Base-by-base conservation (phyloP, 2,113 vertebrate species). In the Stegastes partitus region DNA sequence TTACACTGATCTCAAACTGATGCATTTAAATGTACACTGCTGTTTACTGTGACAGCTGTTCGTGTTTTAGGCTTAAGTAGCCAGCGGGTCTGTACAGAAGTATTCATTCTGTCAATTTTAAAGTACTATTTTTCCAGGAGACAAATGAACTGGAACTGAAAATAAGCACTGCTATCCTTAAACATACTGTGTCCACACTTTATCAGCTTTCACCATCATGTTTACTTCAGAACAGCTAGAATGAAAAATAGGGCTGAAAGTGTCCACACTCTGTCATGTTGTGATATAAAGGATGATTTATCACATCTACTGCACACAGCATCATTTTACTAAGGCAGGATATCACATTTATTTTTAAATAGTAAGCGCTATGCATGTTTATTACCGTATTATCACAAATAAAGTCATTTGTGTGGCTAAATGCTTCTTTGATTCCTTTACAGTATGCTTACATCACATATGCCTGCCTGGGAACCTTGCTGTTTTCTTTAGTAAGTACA, bases 401-500 rank as follows among this genome's bases (percentile, higher is more conserved):
- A 15, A 42, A 15, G 7, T 39, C 31, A 7, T 1, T 51, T 5
- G 3, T 66, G 47, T 64, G 54, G 55, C 55, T 59, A 18, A 77
- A 45, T 50, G 19, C 22, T 31, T 63, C 55, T 72, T 18, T 76
- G 12, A 71, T 88, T 81, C 22, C 72, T 47, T 80, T 61, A 56
- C 92, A 96, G 96, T 96, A 92, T 90, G 4, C 94, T 23, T 77
- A 95, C 84, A 93, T 95, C 57, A 0, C 87, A 3, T 96, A 95
- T 49, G 92, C 95, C 39, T 93, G 83, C 9, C 77, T 96, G 28
- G 95, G 94, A 81, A 96, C 95, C 4, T 5, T 94, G 66, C 0
- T 96, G 70, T 97, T 97, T 88, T 95, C 95, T 56, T 14, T 95
- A 12, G 95, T 96, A 90, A 95, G 96, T 95, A 85, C 31, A 53